Conservation (phyloP, 2,888 invertebrate species). For the Catotricha subobsoleta region DNA sequence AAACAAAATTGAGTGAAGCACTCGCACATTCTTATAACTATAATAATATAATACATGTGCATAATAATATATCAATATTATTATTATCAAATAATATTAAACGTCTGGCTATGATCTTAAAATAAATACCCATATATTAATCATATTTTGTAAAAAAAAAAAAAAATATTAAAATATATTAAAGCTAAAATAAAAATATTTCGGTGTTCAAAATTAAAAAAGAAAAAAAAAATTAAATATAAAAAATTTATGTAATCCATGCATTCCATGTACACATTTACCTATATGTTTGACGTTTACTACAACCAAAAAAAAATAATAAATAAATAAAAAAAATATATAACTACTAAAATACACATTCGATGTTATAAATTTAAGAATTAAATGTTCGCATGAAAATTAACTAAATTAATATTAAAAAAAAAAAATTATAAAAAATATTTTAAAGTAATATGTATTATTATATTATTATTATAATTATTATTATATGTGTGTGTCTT, state of each 20-base stretch:
- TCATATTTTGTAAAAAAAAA: too few relatives aligned
- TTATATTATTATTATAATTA: conserved; percentile 10
- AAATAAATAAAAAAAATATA: conserved; percentile 9
- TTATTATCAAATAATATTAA: background rate
- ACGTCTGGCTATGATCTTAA: conserved; percentile 5
- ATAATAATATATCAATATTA: background rate
- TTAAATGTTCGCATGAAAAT: background rate
- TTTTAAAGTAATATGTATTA: background rate
- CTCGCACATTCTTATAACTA: background rate
- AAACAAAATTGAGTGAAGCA: background rate
- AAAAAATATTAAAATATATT: conserved; percentile 6
- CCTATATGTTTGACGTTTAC: conserved; percentile 14
- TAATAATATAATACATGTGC: background rate
- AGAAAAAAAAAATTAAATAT: conserved; percentile 5
- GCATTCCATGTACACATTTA: conserved; percentile 12
- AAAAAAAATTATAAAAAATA: background rate
- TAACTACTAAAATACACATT: conserved; percentile 10
- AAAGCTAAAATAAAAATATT: conserved; percentile 11
- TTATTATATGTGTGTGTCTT: conserved; percentile 21
- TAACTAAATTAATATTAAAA: too few relatives aligned
- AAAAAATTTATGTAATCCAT: conserved; percentile 3
- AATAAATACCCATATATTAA: background rate
- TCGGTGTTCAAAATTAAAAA: conserved; percentile 13
- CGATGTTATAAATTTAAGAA: background rate
- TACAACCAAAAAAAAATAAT: background rate